Conservation (phyloP, 2,888 invertebrate genomes). For the Dendrolimus houi region DNA sequence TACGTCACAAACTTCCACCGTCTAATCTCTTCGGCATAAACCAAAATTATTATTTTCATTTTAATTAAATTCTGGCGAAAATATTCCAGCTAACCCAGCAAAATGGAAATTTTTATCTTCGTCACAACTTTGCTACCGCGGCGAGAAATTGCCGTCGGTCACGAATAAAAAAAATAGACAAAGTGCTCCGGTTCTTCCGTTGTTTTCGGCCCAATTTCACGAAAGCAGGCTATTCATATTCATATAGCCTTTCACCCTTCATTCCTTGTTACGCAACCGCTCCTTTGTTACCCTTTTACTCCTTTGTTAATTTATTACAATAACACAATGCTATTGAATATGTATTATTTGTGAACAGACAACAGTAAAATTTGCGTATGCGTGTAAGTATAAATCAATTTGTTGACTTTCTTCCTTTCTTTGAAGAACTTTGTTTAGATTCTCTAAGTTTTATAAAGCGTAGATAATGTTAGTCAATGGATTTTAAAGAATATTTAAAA, state of each 20-base stretch:
- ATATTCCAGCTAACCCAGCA: slow-evolving; percentile 13
- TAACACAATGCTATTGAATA: slow-evolving; percentile 8
- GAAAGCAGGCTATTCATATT: slow-evolving; percentile 66
- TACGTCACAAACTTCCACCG: too few relatives aligned
- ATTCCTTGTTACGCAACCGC: slow-evolving; percentile 51
- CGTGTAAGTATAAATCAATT: not conserved
- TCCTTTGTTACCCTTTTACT: slow-evolving; percentile 41
- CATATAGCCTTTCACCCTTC: slow-evolving; percentile 62
- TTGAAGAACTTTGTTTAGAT: too few relatives aligned
- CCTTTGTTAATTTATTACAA: slow-evolving; percentile 49
- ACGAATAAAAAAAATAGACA: slow-evolving; percentile 26
- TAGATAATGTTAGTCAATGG: too few relatives aligned
- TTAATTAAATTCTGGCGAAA: not conserved
- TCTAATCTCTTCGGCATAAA: too few relatives aligned
- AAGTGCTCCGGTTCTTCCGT: slow-evolving; percentile 22
- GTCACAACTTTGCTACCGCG: slow-evolving; percentile 6
- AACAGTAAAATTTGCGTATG: not conserved
- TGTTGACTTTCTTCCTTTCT: not conserved
- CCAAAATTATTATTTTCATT: not conserved
- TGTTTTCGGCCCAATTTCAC: slow-evolving; percentile 54
- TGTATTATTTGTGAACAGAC: not conserved
- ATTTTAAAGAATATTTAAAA: too few relatives aligned
- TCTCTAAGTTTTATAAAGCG: too few relatives aligned
- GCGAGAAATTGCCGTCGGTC: slow-evolving; percentile 14
- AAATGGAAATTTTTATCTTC: slow-evolving; percentile 17